Evolutionary conservation across 2,797 vertebrate species (phyloP).

Genomic region (Fundulus diaphanus): DNA sequence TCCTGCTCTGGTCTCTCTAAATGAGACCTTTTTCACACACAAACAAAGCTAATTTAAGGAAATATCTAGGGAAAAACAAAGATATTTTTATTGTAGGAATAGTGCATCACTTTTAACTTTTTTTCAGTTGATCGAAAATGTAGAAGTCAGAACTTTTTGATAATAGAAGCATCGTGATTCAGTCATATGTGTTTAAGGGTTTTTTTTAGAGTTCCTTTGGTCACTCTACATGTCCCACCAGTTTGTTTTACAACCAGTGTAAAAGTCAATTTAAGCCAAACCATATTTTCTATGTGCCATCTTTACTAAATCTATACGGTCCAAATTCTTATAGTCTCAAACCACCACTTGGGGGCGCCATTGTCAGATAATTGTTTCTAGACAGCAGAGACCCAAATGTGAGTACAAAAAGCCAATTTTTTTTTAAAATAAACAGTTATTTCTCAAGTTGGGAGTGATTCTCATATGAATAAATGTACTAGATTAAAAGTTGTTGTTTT

Average conservation of each 20-base stretch:
- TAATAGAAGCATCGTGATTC: too few species aligned
- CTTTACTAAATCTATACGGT: background rate
- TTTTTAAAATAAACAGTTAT: too few species aligned
- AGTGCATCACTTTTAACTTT: background rate
- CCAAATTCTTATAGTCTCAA: background rate
- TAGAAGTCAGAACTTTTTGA: background rate
- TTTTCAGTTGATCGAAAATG: background rate
- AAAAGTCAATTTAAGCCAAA: background rate
- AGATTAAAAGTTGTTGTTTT: background rate
- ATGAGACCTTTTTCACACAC: slow-evolving; percentile 3
- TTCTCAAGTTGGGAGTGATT: too few species aligned
- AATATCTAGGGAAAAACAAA: background rate
- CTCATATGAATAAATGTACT: too few species aligned
- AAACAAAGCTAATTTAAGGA: background rate
- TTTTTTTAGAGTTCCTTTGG: too few species aligned
- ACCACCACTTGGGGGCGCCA: background rate
- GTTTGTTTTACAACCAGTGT: background rate
- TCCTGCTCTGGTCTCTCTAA: slow-evolving; percentile 11
- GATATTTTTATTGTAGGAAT: background rate
- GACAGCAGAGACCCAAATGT: too few species aligned
- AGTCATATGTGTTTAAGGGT: too few species aligned
- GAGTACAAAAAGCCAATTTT: too few species aligned
- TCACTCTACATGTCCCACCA: too few species aligned
- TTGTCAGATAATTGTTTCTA: background rate
- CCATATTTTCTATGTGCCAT: background rate